Conservation (phyloP, 2,888 invertebrate species). For the Drosophila borealis region DNA sequence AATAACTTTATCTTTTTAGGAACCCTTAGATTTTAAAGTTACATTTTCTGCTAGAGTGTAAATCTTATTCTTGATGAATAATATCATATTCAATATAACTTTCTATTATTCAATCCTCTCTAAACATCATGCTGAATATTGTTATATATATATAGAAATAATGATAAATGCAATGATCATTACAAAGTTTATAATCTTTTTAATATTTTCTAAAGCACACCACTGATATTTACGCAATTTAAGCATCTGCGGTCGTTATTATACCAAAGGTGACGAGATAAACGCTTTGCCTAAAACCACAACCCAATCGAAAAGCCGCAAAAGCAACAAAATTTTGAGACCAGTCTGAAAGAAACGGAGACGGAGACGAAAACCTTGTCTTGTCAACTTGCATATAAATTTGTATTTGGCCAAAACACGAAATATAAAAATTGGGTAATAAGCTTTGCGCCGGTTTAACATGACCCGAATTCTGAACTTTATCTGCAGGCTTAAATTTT, state of each 20-base stretch:
- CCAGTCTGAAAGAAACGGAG: conserved; percentile 37
- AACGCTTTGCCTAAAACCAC: conserved; percentile 59
- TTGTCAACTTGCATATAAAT: conserved; percentile 60
- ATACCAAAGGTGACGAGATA: conserved; percentile 57
- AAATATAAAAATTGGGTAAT: conserved; percentile 22
- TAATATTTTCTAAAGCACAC: conserved; percentile 11
- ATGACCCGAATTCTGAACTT: conserved; percentile 59
- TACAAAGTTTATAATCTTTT: neutral
- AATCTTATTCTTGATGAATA: no score
- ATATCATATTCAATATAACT: no score
- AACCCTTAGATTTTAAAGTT: no score
- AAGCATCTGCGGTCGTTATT: conserved; percentile 48
- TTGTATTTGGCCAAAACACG: conserved; percentile 47
- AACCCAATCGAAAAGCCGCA: conserved; percentile 34
- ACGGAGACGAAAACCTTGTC: conserved; percentile 42
- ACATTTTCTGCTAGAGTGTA: no score
- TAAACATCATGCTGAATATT: neutral
- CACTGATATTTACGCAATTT: conserved; percentile 51
- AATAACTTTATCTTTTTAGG: no score
- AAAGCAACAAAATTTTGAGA: conserved; percentile 27
- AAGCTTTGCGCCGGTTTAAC: conserved; percentile 46
- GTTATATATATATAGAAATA: neutral
- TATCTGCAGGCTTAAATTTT: conserved; percentile 14
- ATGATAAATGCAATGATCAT: neutral
- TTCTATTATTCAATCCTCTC: no score